Percentiles rank a stretch among this genome's conserved stretches.
phyloP scores from a whole-genome alignment of 2,888 invertebrate species.

The Chloroclysta siterata region DNA sequence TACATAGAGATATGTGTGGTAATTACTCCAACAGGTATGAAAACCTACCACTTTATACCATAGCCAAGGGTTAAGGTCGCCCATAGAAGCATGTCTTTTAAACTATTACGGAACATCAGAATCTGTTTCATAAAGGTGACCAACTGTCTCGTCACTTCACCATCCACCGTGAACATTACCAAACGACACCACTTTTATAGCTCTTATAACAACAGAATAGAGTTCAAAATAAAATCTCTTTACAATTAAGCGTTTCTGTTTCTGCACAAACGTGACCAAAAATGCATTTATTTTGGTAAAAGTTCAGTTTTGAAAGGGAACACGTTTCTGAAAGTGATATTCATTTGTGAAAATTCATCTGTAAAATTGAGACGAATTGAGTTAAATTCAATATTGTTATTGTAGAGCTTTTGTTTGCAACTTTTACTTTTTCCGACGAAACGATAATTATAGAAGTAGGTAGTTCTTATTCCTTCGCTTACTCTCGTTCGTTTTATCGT shows the following conservation, averaged over 20 bases:
- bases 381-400: constrained; percentile 5
- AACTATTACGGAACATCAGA: constrained; percentile 41
- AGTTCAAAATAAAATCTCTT: constrained; percentile 4
- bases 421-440: not conserved
- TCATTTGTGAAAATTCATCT: constrained; percentile 21
- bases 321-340: constrained; percentile 28
- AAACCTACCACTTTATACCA: not conserved
- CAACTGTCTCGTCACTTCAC: constrained; percentile 33
- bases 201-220: constrained; percentile 14
- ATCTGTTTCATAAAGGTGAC: constrained; percentile 42
- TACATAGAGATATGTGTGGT: too few relatives aligned
- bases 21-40: too few relatives aligned
- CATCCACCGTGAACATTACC: constrained; percentile 36
- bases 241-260: not conserved
- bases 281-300: constrained; percentile 28
- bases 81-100: constrained; percentile 12
- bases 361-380: constrained; percentile 25
- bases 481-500: too few relatives aligned
- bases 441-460: not conserved
- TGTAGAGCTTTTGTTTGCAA: constrained; percentile 1
- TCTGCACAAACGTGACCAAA: constrained; percentile 24
- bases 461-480: too few relatives aligned
- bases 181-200: constrained; percentile 13
- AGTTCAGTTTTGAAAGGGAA: constrained; percentile 18
- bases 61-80: constrained; percentile 22